These are phyloP conservation scores for Acanthurus lineatus DNA, from an alignment of 2,797 vertebrate species.

Conservation along the genomic window DNA sequence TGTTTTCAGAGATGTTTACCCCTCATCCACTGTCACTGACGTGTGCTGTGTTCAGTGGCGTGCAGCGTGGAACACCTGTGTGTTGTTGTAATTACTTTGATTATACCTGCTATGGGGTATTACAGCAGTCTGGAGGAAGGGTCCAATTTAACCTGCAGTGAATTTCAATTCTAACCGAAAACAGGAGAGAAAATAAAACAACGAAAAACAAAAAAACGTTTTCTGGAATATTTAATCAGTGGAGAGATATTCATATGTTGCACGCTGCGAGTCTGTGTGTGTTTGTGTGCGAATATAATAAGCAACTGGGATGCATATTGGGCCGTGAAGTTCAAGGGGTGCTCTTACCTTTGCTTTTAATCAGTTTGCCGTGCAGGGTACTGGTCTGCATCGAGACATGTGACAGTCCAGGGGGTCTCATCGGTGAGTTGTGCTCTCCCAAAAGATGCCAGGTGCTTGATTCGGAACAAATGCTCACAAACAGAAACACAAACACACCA, in stretches of 20 bases:
- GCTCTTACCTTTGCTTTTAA: slow-evolving; percentile 68
- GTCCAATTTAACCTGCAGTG: slow-evolving; percentile 70
- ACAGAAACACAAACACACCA: slow-evolving; percentile 80
- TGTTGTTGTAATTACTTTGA: slow-evolving; percentile 84
- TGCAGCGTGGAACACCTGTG: slow-evolving; percentile 78
- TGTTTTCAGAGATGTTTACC: slow-evolving; percentile 57
- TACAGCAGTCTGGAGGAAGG: slow-evolving; percentile 66
- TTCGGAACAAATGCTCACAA: slow-evolving; percentile 86
- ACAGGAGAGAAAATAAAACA: slow-evolving; percentile 42
- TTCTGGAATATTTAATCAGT: slow-evolving; percentile 69
- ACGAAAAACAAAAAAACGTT: not conserved
- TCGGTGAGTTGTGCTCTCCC: slow-evolving; percentile 73
- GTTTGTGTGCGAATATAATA: slow-evolving; percentile 59
- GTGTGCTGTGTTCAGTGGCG: slow-evolving; percentile 62
- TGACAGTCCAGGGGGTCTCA: slow-evolving; percentile 81
- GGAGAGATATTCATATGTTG: slow-evolving; percentile 58
- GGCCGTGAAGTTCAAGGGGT: slow-evolving; percentile 71
- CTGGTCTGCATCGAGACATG: slow-evolving; percentile 85
- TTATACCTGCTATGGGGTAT: slow-evolving; percentile 77
- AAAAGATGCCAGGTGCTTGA: slow-evolving; percentile 80
- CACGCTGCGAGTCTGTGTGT: slow-evolving; percentile 50
- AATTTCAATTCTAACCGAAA: slow-evolving; percentile 74
- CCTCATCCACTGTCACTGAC: slow-evolving; percentile 60
- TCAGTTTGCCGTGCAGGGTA: slow-evolving; percentile 70
- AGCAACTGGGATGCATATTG: slow-evolving; percentile 64